Evolutionary conservation across 2,888 invertebrate species (phyloP), one percentile per base, ranked within the genome.

Genomic region (Tholera decimalis): DNA sequence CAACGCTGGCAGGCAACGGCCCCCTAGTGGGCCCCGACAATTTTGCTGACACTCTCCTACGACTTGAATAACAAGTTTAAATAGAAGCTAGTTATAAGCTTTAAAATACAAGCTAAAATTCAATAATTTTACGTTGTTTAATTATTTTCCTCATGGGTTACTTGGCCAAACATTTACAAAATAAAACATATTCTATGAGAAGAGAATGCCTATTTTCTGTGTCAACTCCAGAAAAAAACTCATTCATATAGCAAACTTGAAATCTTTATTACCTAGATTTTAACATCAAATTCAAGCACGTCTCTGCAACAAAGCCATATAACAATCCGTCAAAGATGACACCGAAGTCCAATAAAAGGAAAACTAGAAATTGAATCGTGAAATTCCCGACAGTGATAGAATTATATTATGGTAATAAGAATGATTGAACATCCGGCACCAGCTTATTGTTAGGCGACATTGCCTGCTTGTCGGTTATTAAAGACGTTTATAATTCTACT

Each of bases 371-470:
- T 79, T 67, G 71, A 79, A 76, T 75, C 80, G 78, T 78, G 73
- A 73, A 84, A 84, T 84, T 74, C 77, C 80, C 77, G 56, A 69
- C 76, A 80, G 79, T 79, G 79, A 82, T 82, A 74, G 83, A 84
- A 83, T 83, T 84, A 87, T 88, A 89, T 85, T 91, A 92, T 91
- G 91, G 84, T 91, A 92, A 93, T 92, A 81, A 65, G 76, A 73
- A 79, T 83, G 84, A 87, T 89, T 82, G 67, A 79, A 85, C 90
- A 91, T 92, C 92, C 93, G 91, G 89, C 84, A 81, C 86, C 85
- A 84, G 83, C 85, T 55, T 57, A 90, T 90, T 89, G 91, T 88
- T 78, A 83, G 59, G 76, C 85, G 87, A 90, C 89, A 87, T 80
- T 73, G 69, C 74, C 67, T 67, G 64, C 64, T 73, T 49, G 74